These are phyloP conservation scores for Damaliscus lunatus DNA, from an alignment of 2,113 vertebrate genomes.

Conservation along the genomic window DNA sequence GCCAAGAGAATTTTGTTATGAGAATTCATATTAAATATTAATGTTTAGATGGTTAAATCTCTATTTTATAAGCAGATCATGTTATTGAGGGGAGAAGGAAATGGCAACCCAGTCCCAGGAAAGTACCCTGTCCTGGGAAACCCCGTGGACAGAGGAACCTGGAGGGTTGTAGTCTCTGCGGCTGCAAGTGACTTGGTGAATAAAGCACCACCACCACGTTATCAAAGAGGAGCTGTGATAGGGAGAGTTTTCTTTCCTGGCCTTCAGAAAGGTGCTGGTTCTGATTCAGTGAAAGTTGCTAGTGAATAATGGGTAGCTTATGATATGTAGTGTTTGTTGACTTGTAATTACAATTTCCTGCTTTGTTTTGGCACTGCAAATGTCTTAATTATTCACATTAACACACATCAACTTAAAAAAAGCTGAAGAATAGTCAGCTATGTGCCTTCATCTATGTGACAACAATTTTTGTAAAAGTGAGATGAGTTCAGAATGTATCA, in stretches of 20 bases:
- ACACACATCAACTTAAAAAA: not conserved
- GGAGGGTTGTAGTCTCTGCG: not conserved
- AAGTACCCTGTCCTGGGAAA: not conserved
- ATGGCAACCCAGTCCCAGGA: not conserved
- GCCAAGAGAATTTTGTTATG: not conserved
- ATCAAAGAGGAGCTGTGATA: not conserved
- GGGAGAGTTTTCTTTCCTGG: not conserved
- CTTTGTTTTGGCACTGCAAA: not conserved
- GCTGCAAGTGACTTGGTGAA: not conserved
- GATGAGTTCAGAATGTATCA: not conserved
- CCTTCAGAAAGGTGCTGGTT: not conserved
- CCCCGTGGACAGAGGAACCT: not conserved
- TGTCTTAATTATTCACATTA: not conserved
- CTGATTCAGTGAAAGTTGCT: not conserved
- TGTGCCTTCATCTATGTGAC: not conserved
- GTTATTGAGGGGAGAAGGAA: not conserved
- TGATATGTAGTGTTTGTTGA: not conserved
- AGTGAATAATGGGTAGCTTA: not conserved
- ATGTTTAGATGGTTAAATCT: not conserved
- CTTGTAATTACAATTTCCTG: not conserved
- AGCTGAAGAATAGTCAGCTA: not conserved
- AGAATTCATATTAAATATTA: not conserved
- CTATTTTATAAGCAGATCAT: not conserved
- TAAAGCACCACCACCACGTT: not conserved
- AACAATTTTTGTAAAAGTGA: not conserved